A percentile compares a stretch with the other conserved stretches of the same genome.
These are phyloP conservation scores for Spilarctia lutea DNA, from an alignment of 2,888 invertebrate species.

Conservation along the genomic window DNA sequence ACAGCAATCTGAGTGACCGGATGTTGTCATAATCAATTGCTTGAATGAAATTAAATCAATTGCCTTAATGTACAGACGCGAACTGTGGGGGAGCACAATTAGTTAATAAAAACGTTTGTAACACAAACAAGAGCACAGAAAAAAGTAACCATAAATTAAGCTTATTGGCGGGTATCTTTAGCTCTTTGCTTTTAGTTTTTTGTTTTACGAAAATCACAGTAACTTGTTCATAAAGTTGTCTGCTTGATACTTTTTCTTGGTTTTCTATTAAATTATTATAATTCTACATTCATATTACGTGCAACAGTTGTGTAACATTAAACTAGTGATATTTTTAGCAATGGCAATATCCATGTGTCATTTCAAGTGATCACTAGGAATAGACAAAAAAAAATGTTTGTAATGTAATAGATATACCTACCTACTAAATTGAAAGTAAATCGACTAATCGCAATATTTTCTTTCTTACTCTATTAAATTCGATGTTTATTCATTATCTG, in stretches of 20 bases:
- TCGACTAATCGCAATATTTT: not conserved
- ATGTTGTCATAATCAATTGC: constrained; percentile 73
- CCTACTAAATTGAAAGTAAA: not conserved
- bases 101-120: constrained; percentile 66
- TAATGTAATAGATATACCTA: too few species aligned
- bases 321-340: not conserved
- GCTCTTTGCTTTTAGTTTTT: not conserved
- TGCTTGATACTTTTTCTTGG: not conserved
- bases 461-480: not conserved
- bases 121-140: constrained; percentile 34
- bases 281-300: not conserved
- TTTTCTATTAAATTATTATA: not conserved
- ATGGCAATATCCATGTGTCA: not conserved
- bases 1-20: constrained; percentile 59
- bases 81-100: constrained; percentile 64
- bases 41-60: constrained; percentile 78
- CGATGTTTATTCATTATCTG: not conserved
- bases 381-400: not conserved
- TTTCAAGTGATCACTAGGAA: not conserved
- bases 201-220: not conserved
- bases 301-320: not conserved
- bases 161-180: not conserved
- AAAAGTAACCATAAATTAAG: not conserved
- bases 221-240: not conserved
- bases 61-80: constrained; percentile 63